These are phyloP conservation scores for Carcinoscorpius rotundicauda DNA, from an alignment of 1,140 invertebrate species.

Conservation along the genomic window DNA sequence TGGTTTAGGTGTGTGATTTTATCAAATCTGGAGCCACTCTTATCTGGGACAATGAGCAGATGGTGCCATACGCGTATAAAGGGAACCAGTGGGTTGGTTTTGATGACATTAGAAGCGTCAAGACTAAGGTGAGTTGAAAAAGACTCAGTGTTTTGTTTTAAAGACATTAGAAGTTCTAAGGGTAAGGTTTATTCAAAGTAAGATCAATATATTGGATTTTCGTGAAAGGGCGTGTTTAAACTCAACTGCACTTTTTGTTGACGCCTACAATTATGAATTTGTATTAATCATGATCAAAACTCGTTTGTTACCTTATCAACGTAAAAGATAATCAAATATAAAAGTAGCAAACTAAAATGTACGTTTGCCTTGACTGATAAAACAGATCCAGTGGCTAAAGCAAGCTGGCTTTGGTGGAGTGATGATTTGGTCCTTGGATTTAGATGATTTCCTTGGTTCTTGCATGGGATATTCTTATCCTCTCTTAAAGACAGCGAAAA, in stretches of 20 bases:
- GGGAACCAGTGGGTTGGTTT: constrained; percentile 89
- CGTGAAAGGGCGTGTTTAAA: no score
- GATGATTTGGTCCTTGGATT: constrained; percentile 94
- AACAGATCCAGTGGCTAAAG: constrained; percentile 83
- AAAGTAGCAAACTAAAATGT: no score
- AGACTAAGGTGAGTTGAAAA: constrained; percentile 62
- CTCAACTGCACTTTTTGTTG: no score
- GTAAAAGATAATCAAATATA: no score
- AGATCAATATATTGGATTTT: no score
- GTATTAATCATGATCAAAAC: no score
- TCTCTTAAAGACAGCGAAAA: constrained; percentile 70
- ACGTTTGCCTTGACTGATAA: no score
- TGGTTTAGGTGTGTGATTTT: constrained; percentile 61
- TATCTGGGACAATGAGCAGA: constrained; percentile 86
- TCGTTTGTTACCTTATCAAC: no score
- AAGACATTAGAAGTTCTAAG: no score
- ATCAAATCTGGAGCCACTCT: constrained; percentile 60
- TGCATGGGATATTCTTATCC: constrained; percentile 87
- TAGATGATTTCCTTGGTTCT: constrained; percentile 84
- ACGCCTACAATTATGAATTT: no score
- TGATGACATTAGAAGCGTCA: constrained; percentile 79
- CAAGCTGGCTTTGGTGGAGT: constrained; percentile 88
- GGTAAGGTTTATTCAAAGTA: no score
- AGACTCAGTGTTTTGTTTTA: constrained; percentile 55
- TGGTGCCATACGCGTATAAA: constrained; percentile 65